phyloP scores from a whole-genome alignment of 2,888 invertebrate genomes.

The Parthenolecanium corni region DNA sequence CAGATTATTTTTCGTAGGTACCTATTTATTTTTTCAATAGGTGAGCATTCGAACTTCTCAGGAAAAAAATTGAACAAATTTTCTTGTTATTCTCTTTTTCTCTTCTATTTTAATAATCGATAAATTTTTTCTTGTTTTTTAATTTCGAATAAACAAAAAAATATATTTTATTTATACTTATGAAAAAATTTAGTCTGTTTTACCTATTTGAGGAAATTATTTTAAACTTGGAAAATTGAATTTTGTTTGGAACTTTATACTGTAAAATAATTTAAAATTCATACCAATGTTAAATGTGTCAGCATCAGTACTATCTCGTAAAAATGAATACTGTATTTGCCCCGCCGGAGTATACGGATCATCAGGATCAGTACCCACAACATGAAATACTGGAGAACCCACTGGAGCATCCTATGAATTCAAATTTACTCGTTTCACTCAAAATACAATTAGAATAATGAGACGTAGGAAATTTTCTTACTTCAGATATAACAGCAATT shows the following conservation, averaged over 20 bases:
- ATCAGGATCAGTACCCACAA: constrained; percentile 64
- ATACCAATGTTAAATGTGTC: constrained; percentile 34
- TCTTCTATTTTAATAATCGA: no score
- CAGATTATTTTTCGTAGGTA: no score
- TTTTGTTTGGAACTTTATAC: no score
- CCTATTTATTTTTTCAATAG: no score
- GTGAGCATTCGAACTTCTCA: no score
- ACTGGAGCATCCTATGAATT: constrained; percentile 53
- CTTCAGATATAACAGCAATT: constrained; percentile 57
- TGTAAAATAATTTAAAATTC: neutral
- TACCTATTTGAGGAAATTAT: no score
- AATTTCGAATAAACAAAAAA: no score
- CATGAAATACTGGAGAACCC: constrained; percentile 62
- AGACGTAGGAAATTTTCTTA: constrained; percentile 37
- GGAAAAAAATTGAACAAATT: no score
- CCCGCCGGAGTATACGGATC: constrained; percentile 65
- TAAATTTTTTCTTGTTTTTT: no score
- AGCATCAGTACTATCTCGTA: constrained; percentile 47
- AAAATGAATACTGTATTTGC: constrained; percentile 56
- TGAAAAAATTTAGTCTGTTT: neutral
- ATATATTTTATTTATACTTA: neutral
- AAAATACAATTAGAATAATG: no score
- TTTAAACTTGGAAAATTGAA: no score
- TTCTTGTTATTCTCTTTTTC: no score
- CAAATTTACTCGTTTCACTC: neutral